phyloP scores from a whole-genome alignment of 2,113 vertebrate species.

The Ellobius talpinus region DNA sequence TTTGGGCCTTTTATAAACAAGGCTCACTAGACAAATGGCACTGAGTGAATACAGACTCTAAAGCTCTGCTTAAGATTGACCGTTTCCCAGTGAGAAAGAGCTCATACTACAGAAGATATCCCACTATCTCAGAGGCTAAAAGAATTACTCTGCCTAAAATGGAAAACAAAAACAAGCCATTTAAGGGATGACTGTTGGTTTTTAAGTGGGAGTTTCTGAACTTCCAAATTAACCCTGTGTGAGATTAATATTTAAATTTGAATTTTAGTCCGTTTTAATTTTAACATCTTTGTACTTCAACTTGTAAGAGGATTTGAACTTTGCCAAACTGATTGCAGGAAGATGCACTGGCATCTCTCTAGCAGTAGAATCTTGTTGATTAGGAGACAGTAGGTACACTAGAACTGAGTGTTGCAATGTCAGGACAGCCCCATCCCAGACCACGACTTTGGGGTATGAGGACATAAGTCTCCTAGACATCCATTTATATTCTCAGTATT shows the following conservation, averaged over 20 bases:
- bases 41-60: not conserved
- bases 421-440: not conserved
- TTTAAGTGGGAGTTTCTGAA: not conserved
- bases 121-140: not conserved
- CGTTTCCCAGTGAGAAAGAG: not conserved
- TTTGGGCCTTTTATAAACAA: not conserved
- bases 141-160: not conserved
- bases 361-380: not conserved
- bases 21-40: not conserved
- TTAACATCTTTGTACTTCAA: not conserved
- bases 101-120: not conserved
- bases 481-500: not conserved
- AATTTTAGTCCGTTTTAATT: not conserved
- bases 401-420: not conserved
- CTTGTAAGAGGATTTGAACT: slow-evolving; percentile 2
- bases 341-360: not conserved
- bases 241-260: not conserved
- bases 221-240: not conserved
- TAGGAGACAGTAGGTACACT: not conserved
- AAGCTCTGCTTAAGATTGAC: not conserved
- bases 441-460: not conserved
- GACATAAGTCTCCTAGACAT: not conserved
- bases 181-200: not conserved
- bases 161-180: not conserved
- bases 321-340: not conserved